Conservation (phyloP, 2,113 vertebrate species). For the Sarotherodon lohbergeri region DNA sequence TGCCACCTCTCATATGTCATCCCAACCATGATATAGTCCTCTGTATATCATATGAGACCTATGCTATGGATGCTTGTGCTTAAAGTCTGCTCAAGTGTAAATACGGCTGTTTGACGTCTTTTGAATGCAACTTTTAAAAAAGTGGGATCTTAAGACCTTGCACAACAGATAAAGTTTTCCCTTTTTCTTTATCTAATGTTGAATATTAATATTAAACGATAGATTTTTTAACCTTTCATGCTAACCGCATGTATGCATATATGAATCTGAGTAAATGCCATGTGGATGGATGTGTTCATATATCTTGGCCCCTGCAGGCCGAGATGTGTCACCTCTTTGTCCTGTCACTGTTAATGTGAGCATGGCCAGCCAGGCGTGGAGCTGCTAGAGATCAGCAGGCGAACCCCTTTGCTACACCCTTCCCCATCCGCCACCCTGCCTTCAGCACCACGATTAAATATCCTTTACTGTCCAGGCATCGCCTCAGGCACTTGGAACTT, state of each 20-base stretch:
- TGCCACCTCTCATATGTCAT: constrained; percentile 68
- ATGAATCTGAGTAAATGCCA: neutral
- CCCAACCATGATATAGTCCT: constrained; percentile 21
- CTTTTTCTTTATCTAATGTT: neutral
- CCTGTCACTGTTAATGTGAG: constrained; percentile 72
- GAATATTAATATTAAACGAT: neutral
- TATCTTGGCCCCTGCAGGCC: constrained; percentile 46
- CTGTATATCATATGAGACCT: neutral
- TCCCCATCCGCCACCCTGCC: neutral
- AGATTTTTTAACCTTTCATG: fast-evolving
- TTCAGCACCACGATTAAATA: constrained; percentile 22
- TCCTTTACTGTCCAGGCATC: constrained; percentile 38
- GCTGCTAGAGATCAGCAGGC: constrained; percentile 64
- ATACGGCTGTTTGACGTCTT: neutral
- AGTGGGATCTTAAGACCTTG: neutral
- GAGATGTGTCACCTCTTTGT: constrained; percentile 70
- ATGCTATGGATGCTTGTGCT: neutral
- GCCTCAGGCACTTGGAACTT: constrained; percentile 54
- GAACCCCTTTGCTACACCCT: constrained; percentile 1
- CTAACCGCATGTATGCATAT: neutral
- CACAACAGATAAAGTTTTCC: fast-evolving
- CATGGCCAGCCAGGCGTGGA: constrained; percentile 64
- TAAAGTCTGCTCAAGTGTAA: neutral
- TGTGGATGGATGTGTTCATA: constrained; percentile 15
- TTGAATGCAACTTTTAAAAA: neutral